These are phyloP conservation scores for Odontesthes bonariensis DNA, from an alignment of 2,113 vertebrate species.

Conservation along the genomic window DNA sequence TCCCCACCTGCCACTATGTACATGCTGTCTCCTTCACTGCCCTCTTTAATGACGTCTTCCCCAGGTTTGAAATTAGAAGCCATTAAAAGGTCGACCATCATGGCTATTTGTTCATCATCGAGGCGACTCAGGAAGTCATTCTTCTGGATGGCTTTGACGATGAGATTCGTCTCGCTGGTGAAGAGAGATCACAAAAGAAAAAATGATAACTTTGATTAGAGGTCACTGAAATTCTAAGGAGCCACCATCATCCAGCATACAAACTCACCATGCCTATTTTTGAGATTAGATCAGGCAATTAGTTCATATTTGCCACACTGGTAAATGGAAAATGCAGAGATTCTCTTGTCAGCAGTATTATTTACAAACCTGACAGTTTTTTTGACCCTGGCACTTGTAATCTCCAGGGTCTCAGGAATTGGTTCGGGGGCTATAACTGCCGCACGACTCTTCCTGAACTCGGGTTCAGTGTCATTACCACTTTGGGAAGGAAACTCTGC, in stretches of 20 bases:
- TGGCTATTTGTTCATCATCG: conserved; percentile 84
- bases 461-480: conserved; percentile 59
- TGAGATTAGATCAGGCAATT: background rate
- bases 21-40: conserved; percentile 83
- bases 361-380: conserved; percentile 76
- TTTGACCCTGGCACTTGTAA: conserved; percentile 66
- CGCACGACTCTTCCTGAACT: conserved; percentile 72
- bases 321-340: background rate
- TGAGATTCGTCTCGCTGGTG: conserved; percentile 81
- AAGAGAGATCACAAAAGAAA: background rate
- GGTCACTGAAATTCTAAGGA: too few relatives aligned
- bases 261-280: background rate
- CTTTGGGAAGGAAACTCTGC: conserved; percentile 66
- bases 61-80: conserved; percentile 50
- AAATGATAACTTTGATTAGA: background rate
- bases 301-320: background rate
- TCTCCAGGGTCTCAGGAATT: conserved; percentile 69
- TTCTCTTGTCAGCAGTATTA: background rate
- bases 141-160: conserved; percentile 80
- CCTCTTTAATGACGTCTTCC: conserved; percentile 80
- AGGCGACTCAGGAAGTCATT: conserved; percentile 86
- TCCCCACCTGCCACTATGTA: conserved; percentile 85
- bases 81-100: conserved; percentile 82
- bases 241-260: too few relatives aligned
- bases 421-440: conserved; percentile 82